Percentiles rank a stretch among this genome's conserved stretches.
Evolutionary conservation across 2,888 invertebrate species (phyloP).

Genomic region (Lacanobia oleracea): DNA sequence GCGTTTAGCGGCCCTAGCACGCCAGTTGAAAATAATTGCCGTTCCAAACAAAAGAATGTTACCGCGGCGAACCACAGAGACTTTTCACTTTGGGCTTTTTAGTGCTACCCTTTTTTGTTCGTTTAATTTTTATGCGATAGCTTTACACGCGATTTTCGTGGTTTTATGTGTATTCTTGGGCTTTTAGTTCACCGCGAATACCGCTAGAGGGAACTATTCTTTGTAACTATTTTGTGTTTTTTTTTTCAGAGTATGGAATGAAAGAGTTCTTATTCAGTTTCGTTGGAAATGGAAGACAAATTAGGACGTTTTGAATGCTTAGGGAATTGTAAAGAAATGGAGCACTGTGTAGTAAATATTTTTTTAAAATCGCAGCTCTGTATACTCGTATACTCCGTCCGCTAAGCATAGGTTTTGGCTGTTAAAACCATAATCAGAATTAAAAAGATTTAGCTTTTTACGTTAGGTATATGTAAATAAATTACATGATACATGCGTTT

Average conservation of each 20-base stretch:
- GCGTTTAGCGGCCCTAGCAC: slow-evolving; percentile 39
- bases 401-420: too few species aligned
- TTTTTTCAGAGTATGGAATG: not conserved
- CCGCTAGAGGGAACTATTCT: slow-evolving; percentile 17
- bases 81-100: slow-evolving; percentile 57
- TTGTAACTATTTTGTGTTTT: slow-evolving; percentile 20
- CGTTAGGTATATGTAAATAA: too few species aligned
- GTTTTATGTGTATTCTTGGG: slow-evolving; percentile 32
- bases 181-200: slow-evolving; percentile 45
- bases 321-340: not conserved
- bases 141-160: slow-evolving; percentile 59
- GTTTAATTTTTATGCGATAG: slow-evolving; percentile 61
- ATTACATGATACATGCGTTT: too few species aligned
- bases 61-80: slow-evolving; percentile 47
- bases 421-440: too few species aligned
- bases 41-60: slow-evolving; percentile 63
- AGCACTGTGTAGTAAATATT: not conserved
- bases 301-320: not conserved
- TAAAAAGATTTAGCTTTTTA: too few species aligned
- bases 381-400: too few species aligned
- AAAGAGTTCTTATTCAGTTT: not conserved
- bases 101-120: slow-evolving; percentile 52
- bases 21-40: slow-evolving; percentile 62
- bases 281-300: not conserved
- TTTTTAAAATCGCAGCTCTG: not conserved